Conservation (phyloP, 1,140 invertebrate species). For the Pentalonia nigronervosa region DNA sequence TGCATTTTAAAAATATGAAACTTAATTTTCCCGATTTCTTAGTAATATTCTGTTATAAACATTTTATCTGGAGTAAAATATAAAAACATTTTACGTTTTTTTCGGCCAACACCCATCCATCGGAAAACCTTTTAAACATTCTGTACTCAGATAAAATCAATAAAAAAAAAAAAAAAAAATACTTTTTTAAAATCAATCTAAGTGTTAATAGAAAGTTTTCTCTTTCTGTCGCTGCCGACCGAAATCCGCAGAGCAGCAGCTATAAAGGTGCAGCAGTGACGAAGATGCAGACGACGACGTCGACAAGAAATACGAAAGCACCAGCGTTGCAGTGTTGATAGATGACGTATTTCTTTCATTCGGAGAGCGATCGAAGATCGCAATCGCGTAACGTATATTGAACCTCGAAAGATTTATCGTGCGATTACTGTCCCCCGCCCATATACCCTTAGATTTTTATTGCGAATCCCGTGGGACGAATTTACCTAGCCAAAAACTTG, state of each 20-base stretch:
- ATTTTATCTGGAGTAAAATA: neutral
- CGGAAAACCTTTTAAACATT: constrained; percentile 13
- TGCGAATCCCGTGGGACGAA: constrained; percentile 7
- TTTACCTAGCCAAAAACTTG: constrained; percentile 22
- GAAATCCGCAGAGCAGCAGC: neutral
- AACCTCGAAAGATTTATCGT: neutral
- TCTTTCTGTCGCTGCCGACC: neutral
- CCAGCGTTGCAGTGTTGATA: neutral
- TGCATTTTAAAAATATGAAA: neutral
- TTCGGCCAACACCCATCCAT: neutral
- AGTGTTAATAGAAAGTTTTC: constrained; percentile 25
- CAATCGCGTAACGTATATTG: neutral
- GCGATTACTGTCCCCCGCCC: neutral
- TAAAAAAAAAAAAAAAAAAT: neutral
- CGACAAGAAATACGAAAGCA: constrained; percentile 7
- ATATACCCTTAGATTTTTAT: neutral
- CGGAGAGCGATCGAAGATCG: constrained; percentile 26
- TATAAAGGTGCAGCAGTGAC: neutral
- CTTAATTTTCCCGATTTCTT: neutral
- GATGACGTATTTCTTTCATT: constrained; percentile 38
- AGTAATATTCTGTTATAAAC: no score
- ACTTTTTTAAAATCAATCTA: neutral
- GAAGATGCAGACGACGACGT: neutral
- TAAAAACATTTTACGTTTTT: neutral
- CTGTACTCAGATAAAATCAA: neutral